Evolutionary conservation across 2,797 vertebrate species (phyloP).

Genomic region (Basileuterus tristriatus): DNA sequence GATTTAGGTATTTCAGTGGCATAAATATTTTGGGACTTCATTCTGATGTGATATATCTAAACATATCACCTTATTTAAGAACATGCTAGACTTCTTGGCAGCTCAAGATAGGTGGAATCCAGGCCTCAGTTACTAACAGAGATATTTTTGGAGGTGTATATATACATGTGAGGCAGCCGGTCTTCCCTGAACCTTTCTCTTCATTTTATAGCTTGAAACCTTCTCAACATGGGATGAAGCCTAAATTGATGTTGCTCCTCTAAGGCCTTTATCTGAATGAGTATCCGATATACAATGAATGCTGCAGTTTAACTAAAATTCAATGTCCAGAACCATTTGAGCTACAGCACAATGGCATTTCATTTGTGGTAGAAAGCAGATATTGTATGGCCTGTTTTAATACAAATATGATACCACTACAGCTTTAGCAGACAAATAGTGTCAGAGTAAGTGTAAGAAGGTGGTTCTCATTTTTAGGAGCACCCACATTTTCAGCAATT

Average conservation of each 20-base stretch:
- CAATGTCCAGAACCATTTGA: neutral
- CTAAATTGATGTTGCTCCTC: neutral
- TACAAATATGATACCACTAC: neutral
- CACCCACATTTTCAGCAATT: neutral
- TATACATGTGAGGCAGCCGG: neutral
- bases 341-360: neutral
- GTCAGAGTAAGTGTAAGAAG: neutral
- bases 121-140: neutral
- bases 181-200: neutral
- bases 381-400: neutral
- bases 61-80: neutral
- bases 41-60: slow-evolving; percentile 17
- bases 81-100: slow-evolving; percentile 19
- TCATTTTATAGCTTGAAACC: neutral
- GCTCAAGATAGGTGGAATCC: slow-evolving; percentile 2
- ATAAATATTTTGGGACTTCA: slow-evolving; percentile 18
- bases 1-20: neutral
- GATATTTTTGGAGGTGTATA: neutral
- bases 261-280: neutral
- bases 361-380: neutral
- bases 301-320: neutral
- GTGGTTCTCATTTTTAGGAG: neutral
- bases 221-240: neutral
- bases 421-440: neutral
- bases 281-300: neutral